phyloP scores from a whole-genome alignment of 2,888 invertebrate species.

The Rhaphigaster nebulosa region DNA sequence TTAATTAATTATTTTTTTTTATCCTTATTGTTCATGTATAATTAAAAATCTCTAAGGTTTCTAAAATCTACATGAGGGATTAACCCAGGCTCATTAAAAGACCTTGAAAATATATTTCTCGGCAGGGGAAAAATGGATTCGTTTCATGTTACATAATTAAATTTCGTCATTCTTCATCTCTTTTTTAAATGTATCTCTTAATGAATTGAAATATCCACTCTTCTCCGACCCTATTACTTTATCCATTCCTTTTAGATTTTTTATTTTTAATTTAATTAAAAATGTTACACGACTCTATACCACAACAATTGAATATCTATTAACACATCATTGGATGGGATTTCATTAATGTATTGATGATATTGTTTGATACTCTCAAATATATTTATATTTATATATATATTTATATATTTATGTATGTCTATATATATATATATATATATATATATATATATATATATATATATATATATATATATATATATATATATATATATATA shows the following conservation, averaged over 20 bases:
- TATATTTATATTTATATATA: too few relatives aligned
- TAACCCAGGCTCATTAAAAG: background rate
- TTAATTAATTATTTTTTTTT: background rate
- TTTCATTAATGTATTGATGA: background rate
- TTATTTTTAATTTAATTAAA: background rate
- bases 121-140: background rate
- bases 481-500: too few relatives aligned
- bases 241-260: too few relatives aligned
- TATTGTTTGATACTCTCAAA: too few relatives aligned
- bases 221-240: background rate
- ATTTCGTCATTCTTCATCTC: background rate
- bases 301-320: background rate
- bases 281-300: background rate
- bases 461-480: too few relatives aligned
- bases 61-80: background rate
- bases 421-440: too few relatives aligned
- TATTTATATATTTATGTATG: too few relatives aligned
- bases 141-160: background rate
- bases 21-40: background rate
- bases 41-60: conserved; percentile 1
- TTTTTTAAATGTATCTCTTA: background rate
- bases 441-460: too few relatives aligned
- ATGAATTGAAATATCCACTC: background rate
- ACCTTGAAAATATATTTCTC: background rate
- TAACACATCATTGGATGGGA: background rate